Conservation (phyloP, 1,140 invertebrate species). For the Trinorchestia longiramus region DNA sequence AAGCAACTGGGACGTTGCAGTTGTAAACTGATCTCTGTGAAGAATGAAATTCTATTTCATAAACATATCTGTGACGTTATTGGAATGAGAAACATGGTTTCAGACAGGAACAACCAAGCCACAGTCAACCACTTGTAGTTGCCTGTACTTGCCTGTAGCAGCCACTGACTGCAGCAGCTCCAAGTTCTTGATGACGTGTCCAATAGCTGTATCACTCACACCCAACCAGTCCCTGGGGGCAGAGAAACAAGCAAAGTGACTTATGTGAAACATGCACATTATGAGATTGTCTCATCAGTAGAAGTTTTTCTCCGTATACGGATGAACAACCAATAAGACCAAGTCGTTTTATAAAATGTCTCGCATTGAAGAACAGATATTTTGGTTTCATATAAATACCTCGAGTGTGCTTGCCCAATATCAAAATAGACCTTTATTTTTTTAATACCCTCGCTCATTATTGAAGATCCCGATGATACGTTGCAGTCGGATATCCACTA, state of each 20-base stretch:
- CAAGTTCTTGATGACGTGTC: slow-evolving; percentile 56
- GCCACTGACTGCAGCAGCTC: slow-evolving; percentile 45
- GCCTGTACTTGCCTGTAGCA: slow-evolving; percentile 32
- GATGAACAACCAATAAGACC: no score
- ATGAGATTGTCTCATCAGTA: neutral
- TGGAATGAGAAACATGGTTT: neutral
- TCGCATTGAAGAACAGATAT: no score
- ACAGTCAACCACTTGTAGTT: slow-evolving; percentile 54
- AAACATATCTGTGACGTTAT: neutral
- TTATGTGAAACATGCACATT: neutral
- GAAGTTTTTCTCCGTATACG: neutral
- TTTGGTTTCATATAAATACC: no score
- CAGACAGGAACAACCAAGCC: slow-evolving; percentile 53
- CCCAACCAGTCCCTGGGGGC: slow-evolving; percentile 47
- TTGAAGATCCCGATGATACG: no score
- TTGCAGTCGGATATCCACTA: no score
- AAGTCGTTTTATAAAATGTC: no score
- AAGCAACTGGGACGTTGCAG: neutral
- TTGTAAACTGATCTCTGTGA: neutral
- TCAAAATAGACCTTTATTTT: no score
- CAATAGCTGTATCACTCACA: slow-evolving; percentile 56
- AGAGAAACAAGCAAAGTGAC: neutral
- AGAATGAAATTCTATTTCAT: no score
- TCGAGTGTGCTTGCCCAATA: no score
- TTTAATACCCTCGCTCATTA: no score